Conservation (phyloP, 1,140 invertebrate species). For the Eupristina koningsbergeri region DNA sequence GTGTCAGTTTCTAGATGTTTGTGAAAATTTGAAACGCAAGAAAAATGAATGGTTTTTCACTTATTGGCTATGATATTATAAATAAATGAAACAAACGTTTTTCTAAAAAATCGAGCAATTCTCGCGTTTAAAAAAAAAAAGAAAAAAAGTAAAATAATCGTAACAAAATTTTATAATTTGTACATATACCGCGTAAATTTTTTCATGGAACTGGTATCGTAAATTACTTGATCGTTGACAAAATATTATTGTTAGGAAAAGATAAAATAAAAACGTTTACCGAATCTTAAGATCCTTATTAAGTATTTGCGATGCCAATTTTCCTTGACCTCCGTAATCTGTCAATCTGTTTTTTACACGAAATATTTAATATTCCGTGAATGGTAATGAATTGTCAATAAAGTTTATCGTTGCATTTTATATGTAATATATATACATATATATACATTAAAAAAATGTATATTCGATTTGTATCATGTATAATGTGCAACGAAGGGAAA, state of each 20-base stretch:
- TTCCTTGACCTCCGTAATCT: slow-evolving; percentile 23
- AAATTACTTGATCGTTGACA: slow-evolving; percentile 23
- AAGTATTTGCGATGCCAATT: slow-evolving; percentile 27
- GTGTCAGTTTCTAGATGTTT: slow-evolving; percentile 55
- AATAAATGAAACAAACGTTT: slow-evolving; percentile 33
- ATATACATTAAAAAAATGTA: slow-evolving; percentile 20
- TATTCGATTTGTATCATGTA: slow-evolving; percentile 29
- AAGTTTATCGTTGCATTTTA: slow-evolving; percentile 54
- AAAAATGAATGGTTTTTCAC: slow-evolving; percentile 33
- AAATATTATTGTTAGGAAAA: slow-evolving; percentile 27
- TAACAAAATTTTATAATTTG: slow-evolving; percentile 50
- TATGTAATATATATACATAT: slow-evolving; percentile 47
- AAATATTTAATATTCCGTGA: slow-evolving; percentile 43
- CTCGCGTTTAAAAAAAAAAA: slow-evolving; percentile 27
- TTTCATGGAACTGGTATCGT: slow-evolving; percentile 40
- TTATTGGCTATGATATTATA: slow-evolving; percentile 32
- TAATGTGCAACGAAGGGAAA: slow-evolving; percentile 32
- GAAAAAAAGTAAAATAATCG: slow-evolving; percentile 40
- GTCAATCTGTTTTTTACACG: slow-evolving; percentile 17
- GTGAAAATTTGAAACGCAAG: slow-evolving; percentile 52
- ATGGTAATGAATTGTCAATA: neutral
- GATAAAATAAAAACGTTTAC: neutral
- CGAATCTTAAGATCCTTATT: slow-evolving; percentile 6
- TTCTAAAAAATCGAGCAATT: slow-evolving; percentile 50
- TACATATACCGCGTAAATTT: slow-evolving; percentile 46